Conservation (phyloP, 2,888 invertebrate species). For the Drosophila koepferae region DNA sequence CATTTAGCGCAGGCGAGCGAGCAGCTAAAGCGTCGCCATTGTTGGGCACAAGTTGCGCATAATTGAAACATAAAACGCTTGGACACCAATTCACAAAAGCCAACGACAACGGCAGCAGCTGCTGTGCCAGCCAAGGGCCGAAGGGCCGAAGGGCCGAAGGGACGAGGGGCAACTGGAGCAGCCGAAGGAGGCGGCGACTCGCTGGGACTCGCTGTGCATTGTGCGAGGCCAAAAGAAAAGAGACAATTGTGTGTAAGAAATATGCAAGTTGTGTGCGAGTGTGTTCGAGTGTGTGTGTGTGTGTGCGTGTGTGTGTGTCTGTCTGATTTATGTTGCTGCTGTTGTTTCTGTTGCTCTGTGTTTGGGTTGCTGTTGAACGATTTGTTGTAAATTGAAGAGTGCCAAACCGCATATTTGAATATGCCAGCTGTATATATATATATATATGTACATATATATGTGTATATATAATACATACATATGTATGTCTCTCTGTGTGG, state of each 20-base stretch:
- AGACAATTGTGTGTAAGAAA: conserved; percentile 77
- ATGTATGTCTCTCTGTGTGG: background rate
- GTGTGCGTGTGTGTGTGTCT: conserved; percentile 27
- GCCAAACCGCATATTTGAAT: conserved; percentile 77
- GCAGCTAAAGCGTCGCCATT: conserved; percentile 66
- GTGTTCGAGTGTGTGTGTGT: conserved; percentile 8
- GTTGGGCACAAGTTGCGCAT: conserved; percentile 79
- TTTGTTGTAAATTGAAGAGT: conserved; percentile 77
- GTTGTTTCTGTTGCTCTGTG: conserved; percentile 34
- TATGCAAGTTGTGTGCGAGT: conserved; percentile 53
- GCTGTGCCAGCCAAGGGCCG: conserved; percentile 1
- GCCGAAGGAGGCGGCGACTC: background rate
- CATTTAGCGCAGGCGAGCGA: conserved; percentile 63
- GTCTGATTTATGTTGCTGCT: conserved; percentile 59
- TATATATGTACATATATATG: background rate
- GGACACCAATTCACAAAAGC: conserved; percentile 81
- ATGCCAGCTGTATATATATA: conserved; percentile 51
- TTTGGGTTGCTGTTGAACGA: conserved; percentile 59
- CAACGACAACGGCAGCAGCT: conserved; percentile 42
- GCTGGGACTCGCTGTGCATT: conserved; percentile 55
- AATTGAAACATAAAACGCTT: conserved; percentile 80
- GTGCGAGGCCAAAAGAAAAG: conserved; percentile 71
- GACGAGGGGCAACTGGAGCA: background rate
- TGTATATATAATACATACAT: too few relatives aligned
- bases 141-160: background rate